Evolutionary conservation across 2,113 vertebrate genomes (phyloP).

Genomic region (Abramis brama): DNA sequence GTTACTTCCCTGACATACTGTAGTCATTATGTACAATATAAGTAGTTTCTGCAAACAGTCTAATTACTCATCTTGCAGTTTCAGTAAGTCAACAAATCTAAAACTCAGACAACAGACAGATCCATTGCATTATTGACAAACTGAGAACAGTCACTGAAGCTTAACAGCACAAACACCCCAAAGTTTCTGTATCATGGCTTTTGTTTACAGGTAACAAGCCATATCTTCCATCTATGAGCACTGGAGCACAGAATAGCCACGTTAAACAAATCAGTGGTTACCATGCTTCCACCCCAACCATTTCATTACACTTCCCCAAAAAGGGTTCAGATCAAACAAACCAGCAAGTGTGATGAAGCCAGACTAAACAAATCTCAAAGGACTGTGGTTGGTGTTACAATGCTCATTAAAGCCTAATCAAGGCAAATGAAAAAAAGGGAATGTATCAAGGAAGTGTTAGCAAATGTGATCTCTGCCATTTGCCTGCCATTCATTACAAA

Average conservation of each 20-base stretch:
- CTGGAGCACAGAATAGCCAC: background rate
- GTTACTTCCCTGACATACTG: background rate
- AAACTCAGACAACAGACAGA: background rate
- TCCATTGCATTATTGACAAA: background rate
- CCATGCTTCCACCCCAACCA: background rate
- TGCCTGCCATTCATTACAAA: constrained; percentile 30
- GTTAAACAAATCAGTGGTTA: background rate
- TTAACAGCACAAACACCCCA: background rate
- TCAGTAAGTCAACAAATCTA: background rate
- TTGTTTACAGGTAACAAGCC: constrained; percentile 3
- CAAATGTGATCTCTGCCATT: constrained; percentile 34
- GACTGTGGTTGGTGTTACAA: background rate
- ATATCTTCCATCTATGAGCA: background rate
- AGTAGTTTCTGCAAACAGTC: background rate
- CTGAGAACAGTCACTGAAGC: constrained; percentile 10
- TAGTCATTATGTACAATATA: background rate
- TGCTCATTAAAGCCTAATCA: constrained; percentile 35
- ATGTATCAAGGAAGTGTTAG: constrained; percentile 7
- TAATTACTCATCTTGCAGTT: background rate
- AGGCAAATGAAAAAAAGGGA: constrained; percentile 20
- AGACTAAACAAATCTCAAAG: constrained; percentile 21
- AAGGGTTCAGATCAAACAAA: background rate
- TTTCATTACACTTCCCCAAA: background rate
- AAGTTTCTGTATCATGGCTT: background rate
- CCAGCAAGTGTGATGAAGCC: background rate